Conservation (phyloP, 2,888 invertebrate genomes). For the Rugalucina vietnamica region DNA sequence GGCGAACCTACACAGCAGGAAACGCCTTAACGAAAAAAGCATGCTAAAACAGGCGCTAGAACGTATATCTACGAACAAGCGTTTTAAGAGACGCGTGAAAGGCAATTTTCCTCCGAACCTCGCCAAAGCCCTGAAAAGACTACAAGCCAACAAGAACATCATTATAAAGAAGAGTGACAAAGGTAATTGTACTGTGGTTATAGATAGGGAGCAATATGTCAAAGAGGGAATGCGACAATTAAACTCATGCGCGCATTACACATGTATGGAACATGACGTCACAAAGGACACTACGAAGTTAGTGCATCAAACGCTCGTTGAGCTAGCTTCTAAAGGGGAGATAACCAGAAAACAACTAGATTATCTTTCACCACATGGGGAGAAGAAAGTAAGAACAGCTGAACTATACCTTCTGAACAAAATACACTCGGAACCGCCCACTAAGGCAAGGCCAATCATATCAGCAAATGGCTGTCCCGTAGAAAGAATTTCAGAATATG, state of each 20-base stretch:
- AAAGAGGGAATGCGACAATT: background rate
- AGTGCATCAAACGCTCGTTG: background rate
- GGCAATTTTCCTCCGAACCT: too few relatives aligned
- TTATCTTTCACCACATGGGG: background rate
- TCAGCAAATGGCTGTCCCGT: conserved; percentile 24
- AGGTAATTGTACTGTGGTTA: background rate
- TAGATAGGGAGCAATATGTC: background rate
- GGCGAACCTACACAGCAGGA: background rate
- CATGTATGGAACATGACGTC: background rate
- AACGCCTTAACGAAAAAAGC: background rate
- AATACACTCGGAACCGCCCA: background rate
- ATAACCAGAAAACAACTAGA: background rate
- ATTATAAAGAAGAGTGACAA: background rate
- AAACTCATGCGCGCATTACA: background rate
- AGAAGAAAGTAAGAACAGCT: background rate
- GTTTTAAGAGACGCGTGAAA: background rate
- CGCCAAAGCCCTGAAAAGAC: too few relatives aligned
- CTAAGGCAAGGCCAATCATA: conserved; percentile 19
- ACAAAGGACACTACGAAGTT: background rate
- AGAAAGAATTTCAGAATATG: conserved; percentile 32
- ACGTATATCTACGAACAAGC: background rate
- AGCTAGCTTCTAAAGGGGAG: background rate
- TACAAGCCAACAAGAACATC: background rate
- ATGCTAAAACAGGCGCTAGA: background rate
- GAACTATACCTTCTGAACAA: background rate